These are phyloP conservation scores for Acrossocheilus wenchowensis DNA, from an alignment of 2,797 vertebrate species.

Conservation along the genomic window DNA sequence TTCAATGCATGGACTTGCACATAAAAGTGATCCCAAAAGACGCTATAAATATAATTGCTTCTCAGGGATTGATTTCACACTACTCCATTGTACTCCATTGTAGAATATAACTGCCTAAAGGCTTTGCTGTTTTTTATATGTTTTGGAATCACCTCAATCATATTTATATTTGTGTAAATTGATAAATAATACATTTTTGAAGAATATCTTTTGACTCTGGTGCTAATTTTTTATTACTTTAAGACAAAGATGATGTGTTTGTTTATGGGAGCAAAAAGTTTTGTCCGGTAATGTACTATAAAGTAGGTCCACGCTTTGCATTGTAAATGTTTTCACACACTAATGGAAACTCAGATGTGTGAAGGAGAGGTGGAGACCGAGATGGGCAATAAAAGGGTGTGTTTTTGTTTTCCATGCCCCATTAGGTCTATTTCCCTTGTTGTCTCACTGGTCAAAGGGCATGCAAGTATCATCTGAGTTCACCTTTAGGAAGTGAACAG, in stretches of 20 bases:
- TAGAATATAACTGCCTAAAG: conserved; percentile 32
- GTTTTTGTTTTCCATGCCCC: conserved; percentile 53
- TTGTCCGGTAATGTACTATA: neutral
- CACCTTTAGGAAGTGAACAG: conserved; percentile 45
- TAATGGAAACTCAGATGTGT: conserved; percentile 23
- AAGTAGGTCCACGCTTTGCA: neutral
- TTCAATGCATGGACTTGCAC: conserved; percentile 43
- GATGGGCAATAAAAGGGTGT: conserved; percentile 32
- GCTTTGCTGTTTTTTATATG: conserved; percentile 39
- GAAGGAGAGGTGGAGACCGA: conserved; percentile 17
- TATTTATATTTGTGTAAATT: conserved; percentile 57
- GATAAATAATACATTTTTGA: conserved; percentile 52
- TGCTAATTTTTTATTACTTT: conserved; percentile 1
- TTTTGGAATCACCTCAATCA: conserved; percentile 51
- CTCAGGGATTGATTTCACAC: conserved; percentile 60
- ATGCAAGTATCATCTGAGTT: conserved; percentile 31
- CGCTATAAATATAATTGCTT: conserved; percentile 37
- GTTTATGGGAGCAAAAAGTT: neutral
- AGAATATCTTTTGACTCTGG: neutral
- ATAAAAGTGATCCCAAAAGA: conserved; percentile 35
- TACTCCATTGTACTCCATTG: conserved; percentile 41
- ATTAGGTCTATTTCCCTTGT: conserved; percentile 58
- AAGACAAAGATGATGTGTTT: neutral
- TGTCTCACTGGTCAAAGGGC: conserved; percentile 49
- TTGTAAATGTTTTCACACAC: conserved; percentile 19